phyloP scores from a whole-genome alignment of 2,888 invertebrate genomes.

The Mythimna ferrago region DNA sequence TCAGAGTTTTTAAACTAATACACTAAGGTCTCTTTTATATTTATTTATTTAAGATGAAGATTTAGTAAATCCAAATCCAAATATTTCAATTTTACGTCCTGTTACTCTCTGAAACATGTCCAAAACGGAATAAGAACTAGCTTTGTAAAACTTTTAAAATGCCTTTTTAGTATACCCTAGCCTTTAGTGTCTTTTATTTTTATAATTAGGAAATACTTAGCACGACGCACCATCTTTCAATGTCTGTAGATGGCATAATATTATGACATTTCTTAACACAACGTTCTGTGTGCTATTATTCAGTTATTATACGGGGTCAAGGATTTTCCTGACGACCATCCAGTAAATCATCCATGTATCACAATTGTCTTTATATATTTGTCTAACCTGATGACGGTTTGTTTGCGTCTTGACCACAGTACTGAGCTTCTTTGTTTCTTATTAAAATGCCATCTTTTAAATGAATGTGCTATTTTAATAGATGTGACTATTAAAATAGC shows the following conservation, averaged over 20 bases:
- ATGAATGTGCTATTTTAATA: too few relatives aligned
- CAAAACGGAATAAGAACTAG: neutral
- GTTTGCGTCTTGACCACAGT: neutral
- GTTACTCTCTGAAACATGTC: neutral
- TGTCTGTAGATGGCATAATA: neutral
- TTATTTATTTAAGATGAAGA: too few relatives aligned
- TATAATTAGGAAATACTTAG: constrained; percentile 1
- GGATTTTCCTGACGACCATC: neutral
- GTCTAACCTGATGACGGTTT: neutral
- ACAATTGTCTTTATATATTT: neutral
- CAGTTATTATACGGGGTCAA: neutral
- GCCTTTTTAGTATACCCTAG: too few relatives aligned
- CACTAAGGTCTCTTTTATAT: too few relatives aligned
- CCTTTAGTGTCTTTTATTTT: too few relatives aligned
- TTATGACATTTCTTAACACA: neutral
- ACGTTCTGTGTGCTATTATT: neutral
- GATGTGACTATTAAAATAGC: neutral
- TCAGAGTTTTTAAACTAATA: too few relatives aligned
- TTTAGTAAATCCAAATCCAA: neutral
- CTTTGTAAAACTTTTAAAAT: neutral
- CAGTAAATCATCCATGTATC: neutral
- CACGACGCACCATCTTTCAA: neutral
- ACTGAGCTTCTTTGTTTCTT: too few relatives aligned
- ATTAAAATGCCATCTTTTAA: too few relatives aligned
- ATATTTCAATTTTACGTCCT: neutral